Evolutionary conservation across 2,797 vertebrate genomes (phyloP), one percentile per base, ranked within the genome.

Genomic region (Poeciliopsis turneri): DNA sequence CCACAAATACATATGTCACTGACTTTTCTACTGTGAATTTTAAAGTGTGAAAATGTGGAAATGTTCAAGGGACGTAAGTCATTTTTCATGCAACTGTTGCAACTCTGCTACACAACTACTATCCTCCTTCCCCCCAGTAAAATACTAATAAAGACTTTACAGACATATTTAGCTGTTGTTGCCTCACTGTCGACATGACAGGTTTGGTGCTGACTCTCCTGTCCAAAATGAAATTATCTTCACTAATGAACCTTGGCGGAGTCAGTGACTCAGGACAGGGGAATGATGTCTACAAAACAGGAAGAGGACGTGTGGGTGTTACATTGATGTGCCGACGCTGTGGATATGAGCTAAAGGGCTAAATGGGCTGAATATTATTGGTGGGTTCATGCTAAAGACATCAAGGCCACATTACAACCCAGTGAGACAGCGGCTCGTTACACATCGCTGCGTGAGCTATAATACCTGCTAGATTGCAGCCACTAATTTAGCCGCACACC

Each of bases 241-340:
- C 88, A 59, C 90, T 94, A 93, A 93, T 91, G 90, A 94, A 94
- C 88, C 92, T 86, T 92, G 93, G 84, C 84, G 11, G 83, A 92
- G 93, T 91, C 93, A 90, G 77, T 93, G 93, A 94, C 90, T 94
- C 87, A 93, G 87, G 83, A 88, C 80, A 82, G 79, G 90, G 77
- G 85, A 87, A 88, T 87, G 89, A 77, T 86, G 86, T 89, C 90
- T 85, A 80, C 85, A 89, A 89, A 92, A 93, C 91, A 89, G 87
- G 91, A 89, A 88, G 87, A 86, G 78, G 88, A 83, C 87, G 80
- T 76, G 91, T 91, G 92, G 87, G 91, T 80, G 89, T 84, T 74
- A 75, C 76, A 89, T 57, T 72, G 78, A 81, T 86, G 87, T 88
- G 83, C 89, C 84, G 90, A 89, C 84, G 0, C 78, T 12, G 84